phyloP scores from a whole-genome alignment of 2,797 vertebrate species.

The Peromyscus attwateri region DNA sequence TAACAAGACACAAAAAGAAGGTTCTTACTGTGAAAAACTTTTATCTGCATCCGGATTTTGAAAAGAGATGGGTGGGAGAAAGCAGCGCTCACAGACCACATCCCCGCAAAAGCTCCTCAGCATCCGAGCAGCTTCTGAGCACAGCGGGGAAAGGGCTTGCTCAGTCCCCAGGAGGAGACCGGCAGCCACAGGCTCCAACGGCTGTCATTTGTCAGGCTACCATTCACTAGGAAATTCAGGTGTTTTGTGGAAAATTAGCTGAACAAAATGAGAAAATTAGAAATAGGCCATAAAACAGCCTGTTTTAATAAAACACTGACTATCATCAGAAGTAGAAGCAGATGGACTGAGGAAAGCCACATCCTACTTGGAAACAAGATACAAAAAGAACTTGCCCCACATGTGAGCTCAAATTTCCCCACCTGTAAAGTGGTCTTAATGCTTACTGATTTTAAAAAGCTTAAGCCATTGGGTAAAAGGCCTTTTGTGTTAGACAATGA shows the following conservation, averaged over 20 bases:
- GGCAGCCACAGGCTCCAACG: neutral
- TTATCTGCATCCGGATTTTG: constrained; percentile 51
- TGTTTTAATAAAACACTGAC: constrained; percentile 53
- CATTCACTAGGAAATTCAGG: constrained; percentile 4
- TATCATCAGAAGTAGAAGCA: constrained; percentile 1
- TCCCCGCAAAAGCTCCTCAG: neutral
- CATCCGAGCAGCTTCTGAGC: neutral
- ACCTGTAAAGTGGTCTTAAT: constrained; percentile 9
- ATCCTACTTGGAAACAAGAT: constrained; percentile 29
- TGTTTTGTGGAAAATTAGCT: constrained; percentile 39
- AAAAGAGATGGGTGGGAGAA: constrained; percentile 36
- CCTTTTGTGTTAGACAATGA: constrained; percentile 52
- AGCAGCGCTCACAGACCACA: neutral
- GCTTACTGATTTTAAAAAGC: constrained; percentile 50
- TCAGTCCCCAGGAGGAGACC: neutral
- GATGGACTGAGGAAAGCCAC: neutral
- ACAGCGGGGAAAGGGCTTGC: neutral
- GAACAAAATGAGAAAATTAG: constrained; percentile 56
- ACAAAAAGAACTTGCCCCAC: constrained; percentile 1
- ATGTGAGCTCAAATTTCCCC: constrained; percentile 7
- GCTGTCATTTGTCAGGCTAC: neutral
- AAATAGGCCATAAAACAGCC: constrained; percentile 32
- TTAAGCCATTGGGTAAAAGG: constrained; percentile 43
- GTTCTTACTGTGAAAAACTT: constrained; percentile 38
- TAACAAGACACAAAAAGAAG: constrained; percentile 60